Evolutionary conservation across 2,113 vertebrate genomes (phyloP), one percentile per base, ranked within the genome.

Genomic region (Plecotus auritus): DNA sequence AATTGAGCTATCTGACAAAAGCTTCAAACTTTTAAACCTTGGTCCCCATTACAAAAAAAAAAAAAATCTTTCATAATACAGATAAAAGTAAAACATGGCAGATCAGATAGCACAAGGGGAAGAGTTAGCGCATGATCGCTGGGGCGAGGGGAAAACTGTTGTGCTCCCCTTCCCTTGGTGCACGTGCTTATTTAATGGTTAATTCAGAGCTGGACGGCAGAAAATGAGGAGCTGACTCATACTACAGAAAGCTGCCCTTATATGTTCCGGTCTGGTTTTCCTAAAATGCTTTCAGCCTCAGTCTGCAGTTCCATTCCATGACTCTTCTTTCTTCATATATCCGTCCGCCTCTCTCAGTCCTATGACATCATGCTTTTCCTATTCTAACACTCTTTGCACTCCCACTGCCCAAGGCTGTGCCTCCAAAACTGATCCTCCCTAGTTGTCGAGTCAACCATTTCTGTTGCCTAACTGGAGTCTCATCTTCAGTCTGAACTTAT

Each of bases 41-140:
- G 54, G 22, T 23, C 22, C 54, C 54, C 22, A 23, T 56, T 23
- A 56, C 54, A 56, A 56, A 56, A 56, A 78, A 86, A 72, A 45
- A 37, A 37, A 61, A 77, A 73, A 84, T 7, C 1, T 69, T 90
- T 72, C 92, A 28, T 80, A 42, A 81, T 77, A 35, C 7, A 66
- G 32, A 47, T 69, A 28, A 78, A 83, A 77, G 26, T 85, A 70
- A 95, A 94, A 88, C 20, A 59, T 51, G 32, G 17, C 4, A 87
- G 22, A 69, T 51, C 35, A 88, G 12, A 51, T 13, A 45, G 32
- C 32, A 54, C 1, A 14, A 37, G 37, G 18, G 7, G 35, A 66
- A 35, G 4, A 78, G 37, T 14, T 18, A 9, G 51, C 20, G n/a
- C 7, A 9, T 12, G 45, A 5, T 6, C 30, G 14, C 4, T 37